phyloP scores from a whole-genome alignment of 2,113 vertebrate genomes.

The Dinomys branickii region DNA sequence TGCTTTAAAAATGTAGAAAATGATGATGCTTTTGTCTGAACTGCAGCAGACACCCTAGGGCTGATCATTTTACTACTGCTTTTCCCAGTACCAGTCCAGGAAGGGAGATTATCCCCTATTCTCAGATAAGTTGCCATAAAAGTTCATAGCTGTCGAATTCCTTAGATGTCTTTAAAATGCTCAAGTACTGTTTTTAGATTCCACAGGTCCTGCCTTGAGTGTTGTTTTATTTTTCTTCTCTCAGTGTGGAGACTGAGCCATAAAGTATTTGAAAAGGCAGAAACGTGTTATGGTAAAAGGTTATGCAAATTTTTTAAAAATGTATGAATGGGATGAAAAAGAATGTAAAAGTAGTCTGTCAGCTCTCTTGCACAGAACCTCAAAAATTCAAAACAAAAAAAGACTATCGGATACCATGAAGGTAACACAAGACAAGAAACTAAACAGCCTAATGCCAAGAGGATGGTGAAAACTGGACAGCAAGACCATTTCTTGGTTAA shows the following conservation, averaged over 20 bases:
- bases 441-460: neutral
- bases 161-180: neutral
- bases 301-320: neutral
- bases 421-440: neutral
- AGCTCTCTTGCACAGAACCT: neutral
- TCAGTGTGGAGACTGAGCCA: neutral
- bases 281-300: neutral
- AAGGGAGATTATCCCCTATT: neutral
- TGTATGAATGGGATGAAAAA: neutral
- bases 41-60: neutral
- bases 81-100: neutral
- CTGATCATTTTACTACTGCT: neutral
- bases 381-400: neutral
- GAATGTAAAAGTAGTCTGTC: neutral
- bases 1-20: constrained; percentile 30
- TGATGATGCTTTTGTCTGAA: neutral
- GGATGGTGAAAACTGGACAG: neutral
- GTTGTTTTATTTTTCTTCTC: neutral
- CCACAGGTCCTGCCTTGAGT: neutral
- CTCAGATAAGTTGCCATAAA: constrained; percentile 14
- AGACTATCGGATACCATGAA: neutral
- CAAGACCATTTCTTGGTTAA: neutral
- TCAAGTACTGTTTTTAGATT: neutral
- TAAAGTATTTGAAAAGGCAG: neutral
- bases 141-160: neutral